Evolutionary conservation across 2,113 vertebrate species (phyloP), one percentile per base, ranked within the genome.

Genomic region (Pyrgilauda ruficollis): DNA sequence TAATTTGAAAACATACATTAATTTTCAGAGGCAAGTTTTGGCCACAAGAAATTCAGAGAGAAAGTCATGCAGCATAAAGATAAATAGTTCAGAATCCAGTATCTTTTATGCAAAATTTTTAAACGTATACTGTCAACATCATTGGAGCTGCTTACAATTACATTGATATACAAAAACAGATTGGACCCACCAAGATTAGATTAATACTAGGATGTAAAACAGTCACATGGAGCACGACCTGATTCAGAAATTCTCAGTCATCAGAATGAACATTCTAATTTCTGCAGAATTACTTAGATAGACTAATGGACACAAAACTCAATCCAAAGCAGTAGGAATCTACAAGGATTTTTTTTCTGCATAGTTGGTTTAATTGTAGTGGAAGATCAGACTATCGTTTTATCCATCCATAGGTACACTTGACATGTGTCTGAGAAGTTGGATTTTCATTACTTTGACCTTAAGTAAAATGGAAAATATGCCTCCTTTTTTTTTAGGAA

Each of bases 361-460:
- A 44, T 77, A 59, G 46, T 28, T 77, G 30, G 17, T 70, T 96
- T 93, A 84, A 84, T 67, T n/a, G 35, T 20, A 72, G 27, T 63
- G 59, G 67, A 91, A 87, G 53, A 80, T 66, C 33, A 69, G 11
- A 31, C 77, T 52, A 76, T 28, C 26, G 15, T 77, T 93, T 88
- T 88, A 83, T 86, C 35, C 44, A 78, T 77, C 61, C 56, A 61
- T 83, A 95, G 13, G 22, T 47, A 80, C 15, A 19, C 64, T 85
- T 70, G 58, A 76, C 63, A 41, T 4, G 15, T 41, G 47, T 84
- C 64, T 68, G 68, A 66, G 52, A 89, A 94, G 73, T 0, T 75
- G 37, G 23, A 78, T 86, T 28, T 89, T 96, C 87, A 95, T 88
- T 77, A 64, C 64, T 93, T 92, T 89, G 90, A 91, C 92, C 61